Conservation (phyloP, 2,888 invertebrate species). For the Pinctada fucata region DNA sequence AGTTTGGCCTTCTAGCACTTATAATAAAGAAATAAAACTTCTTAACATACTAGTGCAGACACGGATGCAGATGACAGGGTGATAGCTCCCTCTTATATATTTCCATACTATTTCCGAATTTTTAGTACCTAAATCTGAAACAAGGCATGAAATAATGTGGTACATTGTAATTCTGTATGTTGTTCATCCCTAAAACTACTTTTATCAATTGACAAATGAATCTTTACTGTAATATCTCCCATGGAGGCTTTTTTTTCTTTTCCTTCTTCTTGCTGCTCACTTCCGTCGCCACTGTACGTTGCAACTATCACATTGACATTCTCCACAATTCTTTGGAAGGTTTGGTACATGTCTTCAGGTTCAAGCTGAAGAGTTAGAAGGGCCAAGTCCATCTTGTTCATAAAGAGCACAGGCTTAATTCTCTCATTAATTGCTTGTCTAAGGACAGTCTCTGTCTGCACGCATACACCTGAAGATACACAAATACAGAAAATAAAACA, state of each 20-base stretch:
- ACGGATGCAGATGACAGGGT: too few species aligned
- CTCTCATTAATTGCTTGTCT: constrained; percentile 99
- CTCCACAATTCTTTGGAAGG: constrained; percentile 99
- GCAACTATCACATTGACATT: constrained; percentile 99
- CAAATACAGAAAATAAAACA: constrained; percentile 32
- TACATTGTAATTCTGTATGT: too few species aligned
- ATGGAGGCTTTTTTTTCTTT: constrained; percentile 82
- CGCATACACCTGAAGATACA: constrained; percentile 91
- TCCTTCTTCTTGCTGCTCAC: constrained; percentile 73
- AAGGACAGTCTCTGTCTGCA: constrained; percentile 99
- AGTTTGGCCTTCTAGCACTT: too few species aligned
- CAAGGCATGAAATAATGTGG: too few species aligned
- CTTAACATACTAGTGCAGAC: too few species aligned
- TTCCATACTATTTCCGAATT: too few species aligned
- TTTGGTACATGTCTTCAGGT: constrained; percentile 97
- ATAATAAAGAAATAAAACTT: too few species aligned
- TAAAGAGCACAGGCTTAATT: constrained; percentile 99
- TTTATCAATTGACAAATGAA: background rate
- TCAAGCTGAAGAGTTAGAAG: constrained; percentile 97
- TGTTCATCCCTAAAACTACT: too few species aligned
- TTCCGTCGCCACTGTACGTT: constrained; percentile 96
- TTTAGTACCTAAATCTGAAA: too few species aligned
- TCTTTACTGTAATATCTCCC: constrained; percentile 95
- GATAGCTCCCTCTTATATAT: too few species aligned
- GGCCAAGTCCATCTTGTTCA: constrained; percentile 99